Conservation (phyloP, 2,888 invertebrate species). For the Argynnis bischoffii region DNA sequence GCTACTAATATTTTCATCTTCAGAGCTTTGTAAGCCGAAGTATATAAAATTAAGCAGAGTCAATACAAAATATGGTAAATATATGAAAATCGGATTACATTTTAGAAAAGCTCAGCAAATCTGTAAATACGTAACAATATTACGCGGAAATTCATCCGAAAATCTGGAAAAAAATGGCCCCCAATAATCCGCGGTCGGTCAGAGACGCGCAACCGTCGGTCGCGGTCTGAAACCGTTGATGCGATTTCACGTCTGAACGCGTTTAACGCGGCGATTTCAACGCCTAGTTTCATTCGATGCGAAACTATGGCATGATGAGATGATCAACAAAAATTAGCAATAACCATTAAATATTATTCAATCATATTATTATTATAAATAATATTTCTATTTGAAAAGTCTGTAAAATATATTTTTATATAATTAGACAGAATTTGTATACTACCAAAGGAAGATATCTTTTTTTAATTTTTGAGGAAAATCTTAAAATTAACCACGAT, state of each 20-base stretch:
- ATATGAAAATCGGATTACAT: conserved; percentile 6
- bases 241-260: conserved; percentile 58
- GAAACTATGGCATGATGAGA: too few relatives aligned
- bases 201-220: conserved; percentile 66
- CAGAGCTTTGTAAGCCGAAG: too few relatives aligned
- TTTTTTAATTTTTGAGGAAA: background rate
- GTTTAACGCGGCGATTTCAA: conserved; percentile 37
- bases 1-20: background rate
- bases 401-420: background rate
- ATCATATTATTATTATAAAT: background rate
- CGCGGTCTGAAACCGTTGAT: conserved; percentile 54
- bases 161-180: conserved; percentile 37
- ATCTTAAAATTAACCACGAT: conserved; percentile 25
- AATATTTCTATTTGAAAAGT: background rate
- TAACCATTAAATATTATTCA: too few relatives aligned
- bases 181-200: conserved; percentile 51
- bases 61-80: background rate
- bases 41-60: background rate
- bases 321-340: too few relatives aligned
- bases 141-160: conserved; percentile 13
- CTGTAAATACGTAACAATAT: conserved; percentile 18
- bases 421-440: background rate
- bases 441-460: background rate
- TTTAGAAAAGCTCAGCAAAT: conserved; percentile 3
- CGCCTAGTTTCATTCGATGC: conserved; percentile 38